Evolutionary conservation across 2,797 vertebrate genomes (phyloP), one percentile per base, ranked within the genome.

Genomic region (Diglossa cyanea): DNA sequence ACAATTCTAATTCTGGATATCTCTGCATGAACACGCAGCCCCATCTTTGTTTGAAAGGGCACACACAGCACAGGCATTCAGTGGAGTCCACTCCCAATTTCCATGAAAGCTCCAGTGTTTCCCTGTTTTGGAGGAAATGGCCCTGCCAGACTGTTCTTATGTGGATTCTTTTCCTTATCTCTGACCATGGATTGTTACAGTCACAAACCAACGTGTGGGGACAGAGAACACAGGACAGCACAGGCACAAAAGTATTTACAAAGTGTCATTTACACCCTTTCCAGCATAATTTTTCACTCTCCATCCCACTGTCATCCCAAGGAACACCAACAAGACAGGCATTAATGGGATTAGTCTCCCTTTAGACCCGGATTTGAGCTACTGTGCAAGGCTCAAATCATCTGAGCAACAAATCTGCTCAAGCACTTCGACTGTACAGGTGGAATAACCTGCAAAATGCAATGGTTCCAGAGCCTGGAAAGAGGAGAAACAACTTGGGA

Each of bases 161-260:
- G 0, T 1, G 30, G 40, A 53, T 81, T 91, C 63, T 25, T 77
- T 63, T 55, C 35, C 50, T 65, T 30, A 8, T 9, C 40, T 57
- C 42, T 21, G 53, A 20, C 42, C n/a, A 25, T 0, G 3, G 40
- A 48, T 21, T 55, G 10, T 37, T 26, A 45, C 1, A 58, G 39
- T 4, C 45, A 23, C 53, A 73, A 85, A 16, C 37, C 40, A 28
- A 9, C 0, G 0, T 2, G 58, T 26, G 18, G 60, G 18, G 30
- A 62, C 26, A 44, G 53, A 61, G 61, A 60, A 53, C 44, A 39
- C 39, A 72, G 70, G 47, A 35, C 17, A 81, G 68, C 70, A 28
- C 13, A 57, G 24, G 30, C 75, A 88, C 45, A 63, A 33, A 48
- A 50, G 15, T 17, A 55, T 39, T 35, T 13, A 17, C 0, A 17